These are phyloP conservation scores for Drosophila neotestacea DNA, from an alignment of 2,888 invertebrate species.

Conservation along the genomic window DNA sequence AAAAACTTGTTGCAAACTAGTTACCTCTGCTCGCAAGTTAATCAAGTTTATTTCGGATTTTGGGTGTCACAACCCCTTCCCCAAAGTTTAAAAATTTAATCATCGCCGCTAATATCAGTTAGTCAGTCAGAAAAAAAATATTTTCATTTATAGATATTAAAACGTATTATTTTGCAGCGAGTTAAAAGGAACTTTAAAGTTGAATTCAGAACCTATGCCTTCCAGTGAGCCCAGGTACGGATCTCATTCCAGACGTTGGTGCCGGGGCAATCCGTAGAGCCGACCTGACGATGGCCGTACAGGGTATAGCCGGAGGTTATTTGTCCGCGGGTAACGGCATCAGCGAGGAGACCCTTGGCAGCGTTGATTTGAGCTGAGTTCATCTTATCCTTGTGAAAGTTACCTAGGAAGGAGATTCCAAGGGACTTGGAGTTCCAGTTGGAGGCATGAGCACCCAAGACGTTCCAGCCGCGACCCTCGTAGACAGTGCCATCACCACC, in stretches of 20 bases:
- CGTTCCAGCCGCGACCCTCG: slow-evolving; percentile 82
- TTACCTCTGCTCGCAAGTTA: too few species aligned
- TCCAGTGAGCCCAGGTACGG: slow-evolving; percentile 81
- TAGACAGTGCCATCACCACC: slow-evolving; percentile 83
- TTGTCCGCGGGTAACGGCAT: slow-evolving; percentile 73
- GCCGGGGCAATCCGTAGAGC: slow-evolving; percentile 82
- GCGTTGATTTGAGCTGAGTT: slow-evolving; percentile 68
- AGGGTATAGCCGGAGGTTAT: slow-evolving; percentile 73
- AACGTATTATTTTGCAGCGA: slow-evolving; percentile 37
- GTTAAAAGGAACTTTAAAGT: slow-evolving; percentile 17
- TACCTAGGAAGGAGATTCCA: slow-evolving; percentile 83
- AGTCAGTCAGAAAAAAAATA: too few species aligned
- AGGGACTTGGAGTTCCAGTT: slow-evolving; percentile 81
- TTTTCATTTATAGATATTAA: slow-evolving; percentile 19
- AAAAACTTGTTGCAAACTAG: too few species aligned
- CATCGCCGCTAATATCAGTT: too few species aligned
- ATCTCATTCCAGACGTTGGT: slow-evolving; percentile 81
- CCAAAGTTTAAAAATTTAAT: too few species aligned
- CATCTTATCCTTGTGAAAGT: slow-evolving; percentile 70
- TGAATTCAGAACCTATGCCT: slow-evolving; percentile 51
- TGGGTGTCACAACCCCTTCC: too few species aligned
- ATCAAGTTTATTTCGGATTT: too few species aligned
- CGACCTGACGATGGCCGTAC: slow-evolving; percentile 82
- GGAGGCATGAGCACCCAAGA: slow-evolving; percentile 80
- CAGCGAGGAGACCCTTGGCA: slow-evolving; percentile 71